These are phyloP conservation scores for Caenorhabditis afra DNA, from an alignment of 2,888 invertebrate genomes.

Conservation along the genomic window DNA sequence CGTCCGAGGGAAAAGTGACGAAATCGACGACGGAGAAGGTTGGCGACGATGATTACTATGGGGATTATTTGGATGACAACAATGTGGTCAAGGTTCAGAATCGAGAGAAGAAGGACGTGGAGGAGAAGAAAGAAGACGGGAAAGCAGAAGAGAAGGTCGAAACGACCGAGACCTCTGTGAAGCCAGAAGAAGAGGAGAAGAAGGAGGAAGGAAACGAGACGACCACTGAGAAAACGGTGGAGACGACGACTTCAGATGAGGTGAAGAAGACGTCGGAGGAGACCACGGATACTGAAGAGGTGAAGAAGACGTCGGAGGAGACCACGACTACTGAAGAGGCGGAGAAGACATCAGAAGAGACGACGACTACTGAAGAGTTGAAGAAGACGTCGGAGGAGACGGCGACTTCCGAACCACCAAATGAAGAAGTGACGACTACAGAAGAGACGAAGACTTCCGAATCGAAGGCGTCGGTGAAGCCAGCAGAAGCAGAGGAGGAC, in stretches of 20 bases:
- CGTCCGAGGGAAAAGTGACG: slow-evolving; percentile 31
- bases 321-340: slow-evolving; percentile 4
- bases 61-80: slow-evolving; percentile 61
- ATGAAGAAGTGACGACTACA: slow-evolving; percentile 3
- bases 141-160: background rate
- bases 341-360: slow-evolving; percentile 1
- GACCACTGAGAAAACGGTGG: background rate
- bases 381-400: background rate
- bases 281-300: background rate
- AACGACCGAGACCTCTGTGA: background rate
- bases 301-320: background rate
- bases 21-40: slow-evolving; percentile 42
- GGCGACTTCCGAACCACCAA: background rate
- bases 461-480: slow-evolving; percentile 16
- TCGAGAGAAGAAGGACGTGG: slow-evolving; percentile 45
- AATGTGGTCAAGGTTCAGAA: slow-evolving; percentile 59
- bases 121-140: slow-evolving; percentile 8
- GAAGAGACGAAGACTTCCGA: background rate
- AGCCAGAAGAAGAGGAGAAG: slow-evolving; percentile 3
- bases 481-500: slow-evolving; percentile 39
- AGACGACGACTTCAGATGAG: slow-evolving; percentile 4
- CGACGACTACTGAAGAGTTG: slow-evolving; percentile 1
- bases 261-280: background rate
- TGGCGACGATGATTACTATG: slow-evolving; percentile 61
- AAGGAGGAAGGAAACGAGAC: background rate